Base-by-base conservation (phyloP, 1,140 invertebrate genomes). In the Sminthurides bifidus region DNA sequence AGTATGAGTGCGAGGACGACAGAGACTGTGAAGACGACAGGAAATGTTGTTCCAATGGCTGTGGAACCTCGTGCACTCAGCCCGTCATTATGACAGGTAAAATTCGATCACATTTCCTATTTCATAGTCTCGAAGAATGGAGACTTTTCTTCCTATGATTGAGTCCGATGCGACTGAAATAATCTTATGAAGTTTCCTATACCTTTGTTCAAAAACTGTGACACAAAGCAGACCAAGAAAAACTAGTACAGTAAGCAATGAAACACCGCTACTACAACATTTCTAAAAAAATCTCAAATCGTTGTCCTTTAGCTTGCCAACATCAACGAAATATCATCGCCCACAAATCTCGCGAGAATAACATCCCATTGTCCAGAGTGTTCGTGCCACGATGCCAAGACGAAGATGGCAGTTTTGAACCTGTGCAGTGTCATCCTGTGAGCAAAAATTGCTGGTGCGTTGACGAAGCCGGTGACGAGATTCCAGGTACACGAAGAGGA, bases 21-120 rank as follows among this genome's bases (percentile, higher is more conserved):
- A 74, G 79, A 4, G 81, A 86, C 53, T 90, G 87, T 64, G 76
- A 78, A 2, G 75, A 76, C 0, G 72, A 72, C 0, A 73, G 77
- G 33, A 81, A 85, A 54, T 91, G 87, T 68, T 91, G 87, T 66
- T 85, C 84, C 1, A 88, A 87, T 40, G 86, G 85, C 33, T 91
- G 86, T 66, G 85, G 85, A 1, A 88, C 84, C 1, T 81, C 84
- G 59, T 89, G 85, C 66, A 76, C 84, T 0, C 71, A 78, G 33
- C 81, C 84, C 0, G 14, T 53, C 23, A 15, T 71, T 84, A 79
- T 83, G 51, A 84, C 85, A 3, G 68, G 69, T 69, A 60, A 52
- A 55, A n/a, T n/a, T n/a, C n/a, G n/a, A n/a, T n/a, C n/a, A n/a
- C n/a, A n/a, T n/a, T n/a, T n/a, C n/a, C n/a, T n/a, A n/a, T n/a